Evolutionary conservation across 2,888 invertebrate genomes (phyloP).

Genomic region (Heliconius ethilla): DNA sequence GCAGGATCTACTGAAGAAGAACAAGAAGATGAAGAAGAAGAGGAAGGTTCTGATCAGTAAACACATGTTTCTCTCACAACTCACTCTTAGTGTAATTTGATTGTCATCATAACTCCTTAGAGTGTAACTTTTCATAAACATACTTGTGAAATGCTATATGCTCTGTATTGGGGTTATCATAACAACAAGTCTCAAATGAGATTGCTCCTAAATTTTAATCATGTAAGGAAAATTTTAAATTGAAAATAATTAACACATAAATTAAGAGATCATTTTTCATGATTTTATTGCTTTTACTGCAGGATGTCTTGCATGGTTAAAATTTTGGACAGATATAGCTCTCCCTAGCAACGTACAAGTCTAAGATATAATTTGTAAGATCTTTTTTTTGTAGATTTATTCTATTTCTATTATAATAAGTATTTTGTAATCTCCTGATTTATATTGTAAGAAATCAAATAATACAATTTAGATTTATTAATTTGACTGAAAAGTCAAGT

Average conservation of each 20-base stretch:
- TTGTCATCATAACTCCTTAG: constrained; percentile 69
- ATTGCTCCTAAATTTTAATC: constrained; percentile 70
- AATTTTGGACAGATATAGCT: constrained; percentile 70
- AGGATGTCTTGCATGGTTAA: constrained; percentile 64
- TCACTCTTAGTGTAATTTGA: constrained; percentile 76
- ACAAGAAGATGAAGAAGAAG: constrained; percentile 78
- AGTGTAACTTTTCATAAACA: constrained; percentile 48
- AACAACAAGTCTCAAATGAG: constrained; percentile 71
- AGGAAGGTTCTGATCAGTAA: constrained; percentile 80
- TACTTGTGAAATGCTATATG: constrained; percentile 40
- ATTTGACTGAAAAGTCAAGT: constrained; percentile 72
- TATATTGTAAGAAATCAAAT: constrained; percentile 62
- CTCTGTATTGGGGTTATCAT: constrained; percentile 67
- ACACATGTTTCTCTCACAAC: constrained; percentile 62
- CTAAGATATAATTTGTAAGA: constrained; percentile 78
- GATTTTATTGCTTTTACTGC: constrained; percentile 59
- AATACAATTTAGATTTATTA: constrained; percentile 69
- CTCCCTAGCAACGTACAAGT: constrained; percentile 79
- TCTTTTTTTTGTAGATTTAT: constrained; percentile 74
- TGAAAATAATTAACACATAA: constrained; percentile 54
- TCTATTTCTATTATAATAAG: constrained; percentile 65
- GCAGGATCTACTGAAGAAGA: constrained; percentile 77
- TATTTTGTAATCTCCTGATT: constrained; percentile 80
- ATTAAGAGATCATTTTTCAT: constrained; percentile 53
- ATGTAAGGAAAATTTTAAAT: constrained; percentile 58